Base-by-base conservation (phyloP, 2,888 invertebrate species). In the Trachelus troglodyta region DNA sequence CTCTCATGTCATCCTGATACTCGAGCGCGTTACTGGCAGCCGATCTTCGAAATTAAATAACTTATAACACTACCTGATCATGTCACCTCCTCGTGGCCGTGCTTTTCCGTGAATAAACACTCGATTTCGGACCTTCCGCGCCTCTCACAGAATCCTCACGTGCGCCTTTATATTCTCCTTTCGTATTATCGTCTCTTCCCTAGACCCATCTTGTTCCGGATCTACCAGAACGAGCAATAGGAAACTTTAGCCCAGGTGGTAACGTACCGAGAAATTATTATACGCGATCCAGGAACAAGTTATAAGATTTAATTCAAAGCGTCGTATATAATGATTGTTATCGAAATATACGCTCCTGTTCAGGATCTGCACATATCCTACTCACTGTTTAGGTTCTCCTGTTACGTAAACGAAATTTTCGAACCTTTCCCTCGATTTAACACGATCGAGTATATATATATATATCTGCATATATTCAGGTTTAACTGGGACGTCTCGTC, bases 1-100 rank as follows among this genome's bases (percentile, higher is more conserved):
- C 34, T 15, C 12, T 74, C 69, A 69, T 79, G 35, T 33, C 12
- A 4, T 69, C 79, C 79, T 78, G 31, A 35, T 78, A 73, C 74
- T 56, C 73, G 69, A 75, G 77, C 79, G 77, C 77, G 77, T 77
- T 79, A 73, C 77, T 75, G 79, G 75, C 77, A 75, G 75, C 75
- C 79, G 79, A 77, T 76, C 76, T 73, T 75, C 56, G 71, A 40
- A 77, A 75, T 75, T 77, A 77, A 75, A 56, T 77, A 75, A 56
- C 35, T 74, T 74, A 74, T 77, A 56, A 77, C 35, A 15, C 37
- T n/a, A 68, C 74, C 30, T 31, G 37, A 69, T 34, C 56, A 71
- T 12, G 35, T 73, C 56, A 76, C 73, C 76, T 76, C 37, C 73
- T 76, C 35, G 56, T 37, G n/a, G 31, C 34, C 35, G 34, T 76